Conservation (phyloP, 2,888 invertebrate species). For the Rhingia campestris region DNA sequence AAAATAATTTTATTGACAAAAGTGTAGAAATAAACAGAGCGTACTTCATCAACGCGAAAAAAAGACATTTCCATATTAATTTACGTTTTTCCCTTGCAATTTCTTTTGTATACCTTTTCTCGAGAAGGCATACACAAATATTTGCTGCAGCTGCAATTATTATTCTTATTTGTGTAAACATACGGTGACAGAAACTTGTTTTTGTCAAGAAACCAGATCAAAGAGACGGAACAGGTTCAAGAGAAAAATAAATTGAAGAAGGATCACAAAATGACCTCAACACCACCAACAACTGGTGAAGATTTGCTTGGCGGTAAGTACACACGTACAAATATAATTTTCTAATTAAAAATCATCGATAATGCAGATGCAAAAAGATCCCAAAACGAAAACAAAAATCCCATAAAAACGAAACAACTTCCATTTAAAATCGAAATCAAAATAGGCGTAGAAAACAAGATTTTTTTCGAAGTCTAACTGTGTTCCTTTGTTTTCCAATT, state of each 20-base stretch:
- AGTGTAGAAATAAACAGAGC: conserved; percentile 21
- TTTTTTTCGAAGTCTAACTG: neutral
- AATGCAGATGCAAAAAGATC: neutral
- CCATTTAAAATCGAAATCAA: neutral
- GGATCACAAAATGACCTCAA: conserved; percentile 80
- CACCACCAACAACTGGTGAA: conserved; percentile 81
- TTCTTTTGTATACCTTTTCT: neutral
- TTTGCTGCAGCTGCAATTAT: conserved; percentile 1
- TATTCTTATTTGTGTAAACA: conserved; percentile 42
- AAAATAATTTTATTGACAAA: conserved; percentile 22
- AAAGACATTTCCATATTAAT: conserved; percentile 43
- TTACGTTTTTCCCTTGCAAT: conserved; percentile 34
- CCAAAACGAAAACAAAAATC: neutral
- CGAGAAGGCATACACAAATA: conserved; percentile 6
- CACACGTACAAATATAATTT: conserved; percentile 19
- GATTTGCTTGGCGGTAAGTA: conserved; percentile 83
- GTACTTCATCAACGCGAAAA: neutral
- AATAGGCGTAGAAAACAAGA: conserved; percentile 11
- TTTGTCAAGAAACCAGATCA: conserved; percentile 21
- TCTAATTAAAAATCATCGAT: conserved; percentile 4
- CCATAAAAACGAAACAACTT: neutral
- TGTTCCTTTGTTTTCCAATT: conserved; percentile 42
- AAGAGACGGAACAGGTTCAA: conserved; percentile 40
- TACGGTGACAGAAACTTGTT: conserved; percentile 54
- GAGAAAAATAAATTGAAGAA: conserved; percentile 64